These are phyloP conservation scores for Alloscopus bannaensis DNA, from an alignment of 2,888 invertebrate species.

Conservation along the genomic window DNA sequence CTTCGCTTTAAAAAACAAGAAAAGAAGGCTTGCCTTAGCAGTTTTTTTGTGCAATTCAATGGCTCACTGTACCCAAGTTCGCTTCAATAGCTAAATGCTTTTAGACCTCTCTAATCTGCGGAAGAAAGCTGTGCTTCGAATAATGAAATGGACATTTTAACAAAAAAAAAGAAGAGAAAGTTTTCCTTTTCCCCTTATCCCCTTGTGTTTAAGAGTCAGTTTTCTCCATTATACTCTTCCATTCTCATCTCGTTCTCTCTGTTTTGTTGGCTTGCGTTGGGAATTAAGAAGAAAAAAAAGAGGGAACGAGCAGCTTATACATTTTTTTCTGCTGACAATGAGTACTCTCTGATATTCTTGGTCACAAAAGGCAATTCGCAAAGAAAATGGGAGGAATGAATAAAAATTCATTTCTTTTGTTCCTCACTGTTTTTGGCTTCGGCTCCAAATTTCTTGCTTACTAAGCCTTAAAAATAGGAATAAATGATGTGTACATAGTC, in stretches of 20 bases:
- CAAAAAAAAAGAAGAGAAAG: slow-evolving; percentile 35
- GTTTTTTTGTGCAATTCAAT: slow-evolving; percentile 52
- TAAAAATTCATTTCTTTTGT: slow-evolving; percentile 44
- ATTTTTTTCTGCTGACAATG: slow-evolving; percentile 10
- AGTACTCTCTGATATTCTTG: no score
- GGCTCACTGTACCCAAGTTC: slow-evolving; percentile 27
- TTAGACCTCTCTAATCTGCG: slow-evolving; percentile 54
- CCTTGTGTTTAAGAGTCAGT: slow-evolving; percentile 32
- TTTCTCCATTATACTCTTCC: slow-evolving; percentile 33
- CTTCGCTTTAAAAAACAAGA: slow-evolving; percentile 15
- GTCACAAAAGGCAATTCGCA: neutral
- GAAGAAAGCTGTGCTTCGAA: slow-evolving; percentile 47
- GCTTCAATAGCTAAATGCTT: slow-evolving; percentile 50
- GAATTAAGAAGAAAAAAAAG: slow-evolving; percentile 44
- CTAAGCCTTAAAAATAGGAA: slow-evolving; percentile 44
- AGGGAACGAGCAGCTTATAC: neutral
- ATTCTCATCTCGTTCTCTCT: slow-evolving; percentile 35
- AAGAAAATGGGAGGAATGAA: slow-evolving; percentile 17
- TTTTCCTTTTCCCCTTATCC: slow-evolving; percentile 32
- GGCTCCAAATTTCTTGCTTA: slow-evolving; percentile 59
- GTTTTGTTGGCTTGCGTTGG: slow-evolving; percentile 2
- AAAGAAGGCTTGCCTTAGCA: slow-evolving; percentile 40
- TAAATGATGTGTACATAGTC: slow-evolving; percentile 8
- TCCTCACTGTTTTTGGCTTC: slow-evolving; percentile 22
- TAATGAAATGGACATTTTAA: slow-evolving; percentile 54